Conservation (phyloP, 2,888 invertebrate species). For the Epinotia brunnichana region DNA sequence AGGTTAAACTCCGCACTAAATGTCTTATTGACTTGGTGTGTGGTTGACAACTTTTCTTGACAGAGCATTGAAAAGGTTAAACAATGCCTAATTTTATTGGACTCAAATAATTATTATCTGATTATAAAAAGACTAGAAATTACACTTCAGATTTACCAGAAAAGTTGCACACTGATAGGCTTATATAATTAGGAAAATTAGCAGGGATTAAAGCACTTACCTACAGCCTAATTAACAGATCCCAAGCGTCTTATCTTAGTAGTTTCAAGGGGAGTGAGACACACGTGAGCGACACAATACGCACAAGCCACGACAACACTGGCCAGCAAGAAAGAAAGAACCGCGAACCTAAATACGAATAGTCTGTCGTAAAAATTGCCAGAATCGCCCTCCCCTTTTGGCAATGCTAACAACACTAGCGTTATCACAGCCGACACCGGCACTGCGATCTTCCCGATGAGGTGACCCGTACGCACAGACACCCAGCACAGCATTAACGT, state of each 20-base stretch:
- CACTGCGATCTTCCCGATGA: constrained; percentile 85
- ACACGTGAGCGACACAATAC: constrained; percentile 65
- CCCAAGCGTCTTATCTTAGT: constrained; percentile 68
- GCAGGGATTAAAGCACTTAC: constrained; percentile 59
- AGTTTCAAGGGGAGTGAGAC: constrained; percentile 67
- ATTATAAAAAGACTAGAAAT: not conserved
- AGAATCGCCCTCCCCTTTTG: constrained; percentile 75
- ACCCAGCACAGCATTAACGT: constrained; percentile 86
- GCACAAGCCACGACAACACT: constrained; percentile 61
- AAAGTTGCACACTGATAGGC: not conserved
- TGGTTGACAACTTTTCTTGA: too few relatives aligned
- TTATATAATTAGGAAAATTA: constrained; percentile 40
- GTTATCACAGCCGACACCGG: constrained; percentile 82
- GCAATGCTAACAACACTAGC: constrained; percentile 84
- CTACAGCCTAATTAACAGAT: constrained; percentile 56
- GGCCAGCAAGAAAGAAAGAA: constrained; percentile 62
- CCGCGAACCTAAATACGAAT: constrained; percentile 64
- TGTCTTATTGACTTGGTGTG: too few relatives aligned
- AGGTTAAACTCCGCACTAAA: too few relatives aligned
- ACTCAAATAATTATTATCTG: not conserved
- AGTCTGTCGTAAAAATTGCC: constrained; percentile 80
- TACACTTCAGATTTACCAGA: not conserved
- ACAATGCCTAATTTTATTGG: not conserved
- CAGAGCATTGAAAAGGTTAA: too few relatives aligned
- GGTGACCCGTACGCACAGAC: constrained; percentile 86